Base-by-base conservation (phyloP, 2,888 invertebrate genomes). In the Aleiodes alternator region DNA sequence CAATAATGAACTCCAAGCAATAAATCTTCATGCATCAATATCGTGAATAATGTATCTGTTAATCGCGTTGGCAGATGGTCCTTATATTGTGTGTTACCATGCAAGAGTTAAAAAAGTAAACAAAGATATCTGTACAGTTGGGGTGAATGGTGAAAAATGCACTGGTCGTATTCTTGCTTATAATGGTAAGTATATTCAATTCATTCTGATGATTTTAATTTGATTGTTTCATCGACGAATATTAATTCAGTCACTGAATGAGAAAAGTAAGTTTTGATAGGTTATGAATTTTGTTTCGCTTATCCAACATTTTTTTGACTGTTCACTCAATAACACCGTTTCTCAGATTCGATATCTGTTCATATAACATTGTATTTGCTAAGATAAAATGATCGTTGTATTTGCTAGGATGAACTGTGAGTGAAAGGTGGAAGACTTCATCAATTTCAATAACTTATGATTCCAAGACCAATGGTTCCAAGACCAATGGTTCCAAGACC, bases 401-500 rank as follows among this genome's bases (percentile, higher is more conserved):
- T 9, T 9, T 7, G 43, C 3, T 31, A 31, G 5, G 31, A 31
- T 31, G 31, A 31, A 31, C 31, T 31, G 3, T 31, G 5, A 31
- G 31, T 31, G 43, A 43, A 43, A 43, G 1, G 6, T 9, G 9
- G 43, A 9, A 23, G 4, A 23, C 23, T 56, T 4, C 16, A 56
- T n/a, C 29, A 9, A 56, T 56, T 56, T 56, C n/a, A 29, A 56
- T 9, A 11, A 56, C 29, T 4, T 4, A 16, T 16, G 23, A 56
- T 56, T 56, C 56, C 56, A 56, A n/a, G 56, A 56, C 56, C 56
- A 7, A n/a, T n/a, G n/a, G n/a, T n/a, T n/a, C n/a, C n/a, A n/a
- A n/a, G n/a, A n/a, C n/a, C n/a, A n/a, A 56, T 16, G 23, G n/a
- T 56, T 56, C 56, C 56, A 56, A 23, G 56, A 56, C 23, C 23